Percentiles rank a stretch among this genome's conserved stretches.
phyloP scores from a whole-genome alignment of 2,888 invertebrate species.

The Sycophila texana region DNA sequence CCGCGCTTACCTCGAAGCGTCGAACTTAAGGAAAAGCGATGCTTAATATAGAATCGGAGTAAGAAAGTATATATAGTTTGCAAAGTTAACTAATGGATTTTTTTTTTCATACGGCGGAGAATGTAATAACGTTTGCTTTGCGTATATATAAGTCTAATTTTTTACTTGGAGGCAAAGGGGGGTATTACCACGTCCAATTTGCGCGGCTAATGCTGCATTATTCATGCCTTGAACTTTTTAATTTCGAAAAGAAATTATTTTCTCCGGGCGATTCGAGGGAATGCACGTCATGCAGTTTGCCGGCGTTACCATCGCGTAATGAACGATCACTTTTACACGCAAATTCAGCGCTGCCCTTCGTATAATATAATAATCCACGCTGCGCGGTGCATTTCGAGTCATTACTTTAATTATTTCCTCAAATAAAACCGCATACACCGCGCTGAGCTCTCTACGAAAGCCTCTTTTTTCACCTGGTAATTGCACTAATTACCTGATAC shows the following conservation, averaged over 20 bases:
- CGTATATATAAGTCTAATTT: too few species aligned
- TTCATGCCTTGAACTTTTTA: constrained; percentile 14
- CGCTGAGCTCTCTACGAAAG: neutral
- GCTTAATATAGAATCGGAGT: too few species aligned
- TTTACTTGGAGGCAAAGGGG: too few species aligned
- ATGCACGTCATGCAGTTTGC: constrained; percentile 11
- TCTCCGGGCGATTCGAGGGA: neutral
- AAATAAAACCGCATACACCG: constrained; percentile 18
- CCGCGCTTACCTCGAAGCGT: too few species aligned
- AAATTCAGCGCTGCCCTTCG: constrained; percentile 33
- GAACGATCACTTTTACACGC: constrained; percentile 22
- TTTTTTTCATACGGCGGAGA: too few species aligned
- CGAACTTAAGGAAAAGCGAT: too few species aligned
- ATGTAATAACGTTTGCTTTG: too few species aligned
- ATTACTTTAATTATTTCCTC: constrained; percentile 54
- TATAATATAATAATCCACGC: constrained; percentile 33
- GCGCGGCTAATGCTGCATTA: constrained; percentile 18
- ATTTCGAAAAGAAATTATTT: constrained; percentile 35
- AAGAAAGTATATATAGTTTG: too few species aligned
- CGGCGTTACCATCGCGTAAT: constrained; percentile 2
- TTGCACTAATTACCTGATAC: constrained; percentile 24
- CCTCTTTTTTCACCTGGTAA: constrained; percentile 11
- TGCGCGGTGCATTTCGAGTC: constrained; percentile 30
- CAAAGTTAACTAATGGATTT: too few species aligned
- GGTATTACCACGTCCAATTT: neutral